Conservation (phyloP, 2,797 vertebrate species). For the Decapterus maruadsi region DNA sequence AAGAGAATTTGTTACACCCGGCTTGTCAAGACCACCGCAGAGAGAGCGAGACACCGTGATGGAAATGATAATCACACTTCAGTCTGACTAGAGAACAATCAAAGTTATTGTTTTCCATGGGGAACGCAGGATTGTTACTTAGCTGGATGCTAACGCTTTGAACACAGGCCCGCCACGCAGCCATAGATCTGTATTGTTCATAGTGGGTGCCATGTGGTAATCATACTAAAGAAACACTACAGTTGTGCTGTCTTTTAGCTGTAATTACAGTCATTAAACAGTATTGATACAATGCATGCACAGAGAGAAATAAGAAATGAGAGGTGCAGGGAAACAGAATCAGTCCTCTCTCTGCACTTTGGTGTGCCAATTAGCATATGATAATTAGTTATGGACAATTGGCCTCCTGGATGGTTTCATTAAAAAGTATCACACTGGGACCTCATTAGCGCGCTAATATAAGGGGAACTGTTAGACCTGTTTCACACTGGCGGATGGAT, state of each 20-base stretch:
- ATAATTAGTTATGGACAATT: slow-evolving; percentile 87
- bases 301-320: slow-evolving; percentile 51
- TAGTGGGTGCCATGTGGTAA: slow-evolving; percentile 35
- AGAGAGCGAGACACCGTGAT: slow-evolving; percentile 49
- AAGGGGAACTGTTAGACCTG: slow-evolving; percentile 69
- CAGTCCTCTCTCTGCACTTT: slow-evolving; percentile 66
- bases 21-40: slow-evolving; percentile 50
- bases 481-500: slow-evolving; percentile 62
- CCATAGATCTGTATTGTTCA: slow-evolving; percentile 33
- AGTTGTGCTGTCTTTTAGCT: slow-evolving; percentile 46
- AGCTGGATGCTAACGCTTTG: slow-evolving; percentile 38
- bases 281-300: slow-evolving; percentile 62
- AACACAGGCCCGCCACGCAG: slow-evolving; percentile 11
- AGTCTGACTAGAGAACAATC: slow-evolving; percentile 44
- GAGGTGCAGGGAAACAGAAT: slow-evolving; percentile 70
- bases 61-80: slow-evolving; percentile 59
- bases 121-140: slow-evolving; percentile 32
- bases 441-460: slow-evolving; percentile 82
- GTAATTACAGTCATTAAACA: slow-evolving; percentile 75
- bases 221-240: slow-evolving; percentile 65
- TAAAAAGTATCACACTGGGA: slow-evolving; percentile 83
- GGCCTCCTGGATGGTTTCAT: slow-evolving; percentile 85
- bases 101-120: slow-evolving; percentile 38
- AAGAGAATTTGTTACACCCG: slow-evolving; percentile 66
- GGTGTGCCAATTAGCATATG: slow-evolving; percentile 81